phyloP scores from a whole-genome alignment of 2,113 vertebrate species.

The Columba livia region DNA sequence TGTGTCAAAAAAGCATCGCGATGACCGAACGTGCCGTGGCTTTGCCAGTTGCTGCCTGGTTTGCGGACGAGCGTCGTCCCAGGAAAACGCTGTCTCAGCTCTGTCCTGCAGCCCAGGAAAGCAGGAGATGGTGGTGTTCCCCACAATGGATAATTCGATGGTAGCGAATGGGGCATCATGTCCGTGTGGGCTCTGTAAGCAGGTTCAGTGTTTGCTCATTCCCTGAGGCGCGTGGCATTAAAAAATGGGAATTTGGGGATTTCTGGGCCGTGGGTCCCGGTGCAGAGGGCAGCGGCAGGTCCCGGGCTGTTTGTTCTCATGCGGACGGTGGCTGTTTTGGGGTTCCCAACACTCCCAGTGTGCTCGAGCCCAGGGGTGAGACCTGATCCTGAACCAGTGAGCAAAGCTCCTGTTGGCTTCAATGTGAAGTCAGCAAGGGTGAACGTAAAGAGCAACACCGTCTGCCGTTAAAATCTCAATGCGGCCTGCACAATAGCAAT shows the following conservation, averaged over 20 bases:
- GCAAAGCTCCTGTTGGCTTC: not conserved
- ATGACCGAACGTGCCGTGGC: accelerated
- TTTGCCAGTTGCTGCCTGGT: not conserved
- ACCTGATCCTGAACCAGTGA: not conserved
- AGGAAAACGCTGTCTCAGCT: not conserved
- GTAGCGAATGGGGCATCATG: not conserved
- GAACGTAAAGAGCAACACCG: not conserved
- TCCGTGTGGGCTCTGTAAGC: accelerated
- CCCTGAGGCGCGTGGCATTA: not conserved
- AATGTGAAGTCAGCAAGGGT: not conserved
- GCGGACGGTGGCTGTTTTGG: not conserved
- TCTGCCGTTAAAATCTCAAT: not conserved
- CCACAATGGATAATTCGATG: accelerated
- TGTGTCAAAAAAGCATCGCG: not conserved
- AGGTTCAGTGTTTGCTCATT: not conserved
- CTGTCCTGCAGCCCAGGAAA: not conserved
- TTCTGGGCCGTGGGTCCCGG: not conserved
- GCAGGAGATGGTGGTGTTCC: not conserved
- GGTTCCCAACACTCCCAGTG: accelerated
- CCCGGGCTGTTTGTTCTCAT: not conserved
- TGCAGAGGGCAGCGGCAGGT: not conserved
- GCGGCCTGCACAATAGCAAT: not conserved
- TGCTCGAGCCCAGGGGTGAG: not conserved
- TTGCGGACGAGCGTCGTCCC: not conserved
- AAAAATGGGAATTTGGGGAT: not conserved